Evolutionary conservation across 2,113 vertebrate genomes (phyloP).

Genomic region (Silurus glanis): DNA sequence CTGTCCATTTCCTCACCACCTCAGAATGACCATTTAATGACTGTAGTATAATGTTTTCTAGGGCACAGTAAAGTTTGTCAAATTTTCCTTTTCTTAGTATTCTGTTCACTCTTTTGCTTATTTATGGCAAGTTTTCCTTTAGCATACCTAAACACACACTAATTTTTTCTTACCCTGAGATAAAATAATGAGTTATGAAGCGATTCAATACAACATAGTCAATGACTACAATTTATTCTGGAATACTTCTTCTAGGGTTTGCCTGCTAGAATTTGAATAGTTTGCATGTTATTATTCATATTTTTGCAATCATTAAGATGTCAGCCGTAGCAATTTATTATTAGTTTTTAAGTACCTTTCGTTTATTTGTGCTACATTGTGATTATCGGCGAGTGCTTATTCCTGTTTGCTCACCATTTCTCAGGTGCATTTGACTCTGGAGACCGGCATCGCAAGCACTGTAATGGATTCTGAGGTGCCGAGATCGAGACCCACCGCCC

Average conservation of each 20-base stretch:
- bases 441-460: conserved; percentile 70
- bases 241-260: neutral
- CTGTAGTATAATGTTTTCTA: neutral
- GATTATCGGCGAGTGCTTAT: neutral
- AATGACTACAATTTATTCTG: neutral
- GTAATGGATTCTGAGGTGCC: conserved; percentile 26
- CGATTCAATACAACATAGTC: neutral
- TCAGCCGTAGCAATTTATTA: neutral
- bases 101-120: neutral
- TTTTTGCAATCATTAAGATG: neutral
- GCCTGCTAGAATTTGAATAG: neutral
- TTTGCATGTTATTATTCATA: neutral
- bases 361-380: neutral
- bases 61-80: neutral
- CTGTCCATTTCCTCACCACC: neutral
- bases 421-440: conserved; percentile 91
- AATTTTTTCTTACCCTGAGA: neutral
- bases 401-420: neutral
- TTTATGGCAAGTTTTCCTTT: neutral
- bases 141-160: neutral
- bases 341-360: neutral
- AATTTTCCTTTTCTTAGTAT: neutral
- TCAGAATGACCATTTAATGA: neutral
- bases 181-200: neutral
- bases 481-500: conserved; percentile 61